Percentiles rank a stretch among this genome's conserved stretches.
phyloP scores from a whole-genome alignment of 2,113 vertebrate species.

The Dryoscopus gambensis region DNA sequence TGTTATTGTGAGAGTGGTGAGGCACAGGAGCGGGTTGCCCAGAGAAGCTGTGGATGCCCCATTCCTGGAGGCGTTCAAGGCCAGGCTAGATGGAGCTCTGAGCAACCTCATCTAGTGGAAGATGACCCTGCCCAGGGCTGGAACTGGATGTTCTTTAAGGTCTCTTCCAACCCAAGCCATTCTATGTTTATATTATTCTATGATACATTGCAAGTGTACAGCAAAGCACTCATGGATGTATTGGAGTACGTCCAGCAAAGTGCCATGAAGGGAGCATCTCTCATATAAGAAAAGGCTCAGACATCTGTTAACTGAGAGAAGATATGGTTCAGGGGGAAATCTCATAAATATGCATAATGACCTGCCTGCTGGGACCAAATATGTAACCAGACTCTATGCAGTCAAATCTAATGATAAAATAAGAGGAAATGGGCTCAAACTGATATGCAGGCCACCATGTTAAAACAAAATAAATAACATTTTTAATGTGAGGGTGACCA shows the following conservation, averaged over 20 bases:
- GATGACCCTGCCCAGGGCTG: too few species aligned
- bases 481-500: background rate
- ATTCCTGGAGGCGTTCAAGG: background rate
- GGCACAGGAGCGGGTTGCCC: background rate
- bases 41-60: background rate
- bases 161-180: background rate
- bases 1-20: background rate
- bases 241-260: background rate
- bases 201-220: rapidly evolving
- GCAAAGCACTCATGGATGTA: background rate
- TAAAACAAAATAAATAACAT: background rate
- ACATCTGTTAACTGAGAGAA: background rate
- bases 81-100: background rate
- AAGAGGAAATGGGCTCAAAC: background rate
- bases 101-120: background rate
- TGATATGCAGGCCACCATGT: background rate
- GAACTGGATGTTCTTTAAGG: background rate
- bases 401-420: background rate
- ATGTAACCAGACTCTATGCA: background rate
- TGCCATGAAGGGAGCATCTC: background rate
- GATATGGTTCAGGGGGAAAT: background rate
- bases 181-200: background rate
- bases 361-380: background rate
- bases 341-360: background rate
- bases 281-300: background rate